These are phyloP conservation scores for Troides helena DNA, from an alignment of 2,888 invertebrate genomes.

Conservation along the genomic window DNA sequence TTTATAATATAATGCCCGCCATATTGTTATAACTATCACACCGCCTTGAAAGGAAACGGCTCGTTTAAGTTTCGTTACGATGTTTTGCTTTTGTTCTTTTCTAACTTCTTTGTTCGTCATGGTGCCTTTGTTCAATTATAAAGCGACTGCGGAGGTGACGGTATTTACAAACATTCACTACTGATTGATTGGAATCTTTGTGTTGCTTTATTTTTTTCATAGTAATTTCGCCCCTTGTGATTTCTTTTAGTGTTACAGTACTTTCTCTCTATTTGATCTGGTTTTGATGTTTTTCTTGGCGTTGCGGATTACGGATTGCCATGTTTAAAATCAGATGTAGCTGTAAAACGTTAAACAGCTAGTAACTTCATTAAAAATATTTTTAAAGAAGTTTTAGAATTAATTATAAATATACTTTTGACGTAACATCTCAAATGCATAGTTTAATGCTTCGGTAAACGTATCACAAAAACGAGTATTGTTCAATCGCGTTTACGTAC, in stretches of 20 bases:
- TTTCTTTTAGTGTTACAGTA: conserved; percentile 21
- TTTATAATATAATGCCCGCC: conserved; percentile 53
- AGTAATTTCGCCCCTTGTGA: conserved; percentile 27
- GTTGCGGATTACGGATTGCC: no score
- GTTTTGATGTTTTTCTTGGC: no score
- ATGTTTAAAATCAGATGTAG: background rate
- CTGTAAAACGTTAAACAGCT: background rate
- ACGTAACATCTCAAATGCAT: conserved; percentile 51
- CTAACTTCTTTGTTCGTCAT: conserved; percentile 69
- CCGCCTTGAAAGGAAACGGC: conserved; percentile 63
- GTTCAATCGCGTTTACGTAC: conserved; percentile 54
- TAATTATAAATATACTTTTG: conserved; percentile 47
- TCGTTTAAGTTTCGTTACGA: conserved; percentile 55
- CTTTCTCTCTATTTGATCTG: conserved; percentile 4
- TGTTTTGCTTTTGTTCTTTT: conserved; percentile 70
- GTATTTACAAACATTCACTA: conserved; percentile 67
- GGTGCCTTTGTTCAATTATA: conserved; percentile 70
- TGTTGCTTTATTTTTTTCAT: conserved; percentile 46
- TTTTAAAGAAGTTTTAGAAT: conserved; percentile 36
- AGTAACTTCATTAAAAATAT: no score
- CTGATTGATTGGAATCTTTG: conserved; percentile 58
- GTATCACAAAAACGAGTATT: conserved; percentile 52
- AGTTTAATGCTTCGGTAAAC: conserved; percentile 54
- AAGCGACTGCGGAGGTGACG: conserved; percentile 51
- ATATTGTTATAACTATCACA: conserved; percentile 68